These are phyloP conservation scores for Hydrophis major DNA, from an alignment of 2,797 vertebrate species.

Conservation along the genomic window DNA sequence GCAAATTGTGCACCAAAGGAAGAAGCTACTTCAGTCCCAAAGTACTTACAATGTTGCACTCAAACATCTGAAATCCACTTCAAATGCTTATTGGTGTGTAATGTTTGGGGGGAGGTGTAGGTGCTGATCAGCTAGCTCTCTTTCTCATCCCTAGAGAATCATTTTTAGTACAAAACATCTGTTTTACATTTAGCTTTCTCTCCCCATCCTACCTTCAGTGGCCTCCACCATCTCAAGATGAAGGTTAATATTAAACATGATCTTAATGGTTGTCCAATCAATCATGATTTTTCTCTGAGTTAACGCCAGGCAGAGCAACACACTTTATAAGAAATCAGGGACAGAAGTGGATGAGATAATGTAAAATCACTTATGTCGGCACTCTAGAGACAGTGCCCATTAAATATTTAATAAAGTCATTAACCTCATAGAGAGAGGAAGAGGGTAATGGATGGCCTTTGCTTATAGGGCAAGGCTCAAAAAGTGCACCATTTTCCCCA, in stretches of 20 bases:
- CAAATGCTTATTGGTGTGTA: not conserved
- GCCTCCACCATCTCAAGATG: slow-evolving; percentile 48
- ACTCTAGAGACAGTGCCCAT: slow-evolving; percentile 64
- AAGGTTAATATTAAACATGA: slow-evolving; percentile 70
- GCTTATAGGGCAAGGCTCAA: slow-evolving; percentile 59
- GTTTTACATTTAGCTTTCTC: slow-evolving; percentile 4
- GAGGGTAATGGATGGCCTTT: slow-evolving; percentile 67
- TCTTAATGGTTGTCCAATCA: slow-evolving; percentile 73
- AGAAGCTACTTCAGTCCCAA: not conserved
- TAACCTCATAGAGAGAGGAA: slow-evolving; percentile 68
- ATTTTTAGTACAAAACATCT: slow-evolving; percentile 36
- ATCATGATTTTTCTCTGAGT: slow-evolving; percentile 68
- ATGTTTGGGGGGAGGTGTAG: not conserved
- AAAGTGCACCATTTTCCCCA: slow-evolving; percentile 58
- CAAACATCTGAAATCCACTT: not conserved
- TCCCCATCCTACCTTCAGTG: slow-evolving; percentile 26
- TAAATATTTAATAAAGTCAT: slow-evolving; percentile 78
- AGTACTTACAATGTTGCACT: not conserved
- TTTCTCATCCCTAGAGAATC: slow-evolving; percentile 2
- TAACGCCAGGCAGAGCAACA: slow-evolving; percentile 70
- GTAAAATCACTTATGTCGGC: slow-evolving; percentile 72
- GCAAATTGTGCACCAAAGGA: not conserved
- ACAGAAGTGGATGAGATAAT: slow-evolving; percentile 72
- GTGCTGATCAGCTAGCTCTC: not conserved
- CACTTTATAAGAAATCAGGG: slow-evolving; percentile 75